Evolutionary conservation across 2,797 vertebrate species (phyloP), one percentile per base, ranked within the genome.

Genomic region (Lithobates sylvaticus): DNA sequence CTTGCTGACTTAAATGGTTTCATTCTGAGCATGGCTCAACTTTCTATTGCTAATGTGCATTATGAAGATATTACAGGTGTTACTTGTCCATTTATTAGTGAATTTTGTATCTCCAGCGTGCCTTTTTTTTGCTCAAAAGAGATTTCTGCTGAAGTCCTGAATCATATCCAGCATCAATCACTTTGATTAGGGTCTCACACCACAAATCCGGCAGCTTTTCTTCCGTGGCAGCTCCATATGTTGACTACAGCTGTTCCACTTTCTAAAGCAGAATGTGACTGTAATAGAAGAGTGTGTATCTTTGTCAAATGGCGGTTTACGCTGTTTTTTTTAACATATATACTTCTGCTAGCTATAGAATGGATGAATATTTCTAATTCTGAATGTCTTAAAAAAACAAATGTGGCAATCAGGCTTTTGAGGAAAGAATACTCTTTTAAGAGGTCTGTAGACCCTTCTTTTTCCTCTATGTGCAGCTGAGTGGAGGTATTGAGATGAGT

Each of bases 161-260:
- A 89, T 93, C 90, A 88, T 91, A 89, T 90, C 90, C 90, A 89
- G 88, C 89, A 92, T 95, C 94, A 94, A 92, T 96, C 94, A 93
- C 88, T 91, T 92, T 94, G 93, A 94, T 95, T 94, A 93, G 93
- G 92, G 91, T 94, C 93, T 94, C 88, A 88, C 85, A 91, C 90
- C 89, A 90, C 78, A 88, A 90, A 92, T 90, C 84, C 84, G 89
- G 90, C 89, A 91, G 90, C 89, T 94, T 93, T 92, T 93, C 92
- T 92, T 91, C 92, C 92, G 83, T 88, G 91, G 90, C 88, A 91
- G 91, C 89, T 91, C 95, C 94, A 91, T 96, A 95, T 95, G 95
- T 93, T 93, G 93, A 69, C 85, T 91, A 88, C 95, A 95, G 95
- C 94, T 96, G 94, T 94, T 95, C 27, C n/a, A 89, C 84, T 91